Base-by-base conservation (phyloP, 2,113 vertebrate species). In the Nibea albiflora region DNA sequence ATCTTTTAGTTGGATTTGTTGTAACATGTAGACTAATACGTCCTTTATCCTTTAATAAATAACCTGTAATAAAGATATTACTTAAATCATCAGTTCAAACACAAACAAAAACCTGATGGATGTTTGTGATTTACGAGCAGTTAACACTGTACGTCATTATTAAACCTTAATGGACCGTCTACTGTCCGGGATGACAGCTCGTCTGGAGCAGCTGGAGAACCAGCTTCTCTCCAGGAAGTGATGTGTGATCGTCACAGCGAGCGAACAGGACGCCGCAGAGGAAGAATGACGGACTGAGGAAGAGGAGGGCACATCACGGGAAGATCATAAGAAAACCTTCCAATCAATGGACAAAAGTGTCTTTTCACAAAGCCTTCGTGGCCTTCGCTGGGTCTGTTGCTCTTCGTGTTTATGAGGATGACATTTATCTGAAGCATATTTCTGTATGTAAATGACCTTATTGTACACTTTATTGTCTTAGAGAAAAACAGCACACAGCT, bases 151-250 rank as follows among this genome's bases (percentile, higher is more conserved):
- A 11, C 2, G 5, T 52, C 7, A 2, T 69, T 44, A 28, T 54
- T 28, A 73, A 91, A 95, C 95, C 96, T 98, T 98, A 97, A 97
- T 84, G 80, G 1, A 0, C 4, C 0, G 28, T 58, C 12, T 75
- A 99, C 98, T 99, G 91, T 91, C 95, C 74, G 95, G 93, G 85
- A 95, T 99, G 96, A 96, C 94, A 0, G 91, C 92, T 4, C 96
- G 97, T 85, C 91, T 99, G 22, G 96, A 98, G 91, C 93, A 95
- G 50, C 85, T 99, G 94, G 98, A 99, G 93, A 97, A 96, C 75
- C 96, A 96, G 92, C 85, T 98, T 57, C 94, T 96, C 64, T 89
- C 84, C 78, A 96, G 93, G 90, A 97, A 98, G 92, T 98, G 95
- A 99, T 28, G 39, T 11, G 35, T 9, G 15, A 8, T 20, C 46